These are phyloP conservation scores for Pantherophis guttatus DNA, from an alignment of 2,113 vertebrate species.

Conservation along the genomic window DNA sequence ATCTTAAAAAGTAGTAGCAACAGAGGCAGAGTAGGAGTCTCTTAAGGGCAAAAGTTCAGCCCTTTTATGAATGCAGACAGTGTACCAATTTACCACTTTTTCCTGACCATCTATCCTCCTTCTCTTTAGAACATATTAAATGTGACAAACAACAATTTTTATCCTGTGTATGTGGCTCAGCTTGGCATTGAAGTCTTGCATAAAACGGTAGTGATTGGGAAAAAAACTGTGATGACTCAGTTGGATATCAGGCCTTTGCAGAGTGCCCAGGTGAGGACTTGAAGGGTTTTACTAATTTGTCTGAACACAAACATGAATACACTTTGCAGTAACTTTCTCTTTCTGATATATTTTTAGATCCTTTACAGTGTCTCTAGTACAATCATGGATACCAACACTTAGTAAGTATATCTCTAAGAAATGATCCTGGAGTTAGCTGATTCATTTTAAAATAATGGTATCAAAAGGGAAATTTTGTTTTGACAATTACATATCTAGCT, in stretches of 20 bases:
- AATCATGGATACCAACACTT: conserved; percentile 56
- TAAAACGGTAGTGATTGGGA: conserved; percentile 67
- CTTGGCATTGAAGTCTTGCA: conserved; percentile 77
- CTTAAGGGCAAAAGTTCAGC: background rate
- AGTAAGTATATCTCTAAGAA: conserved; percentile 59
- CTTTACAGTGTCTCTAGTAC: conserved; percentile 51
- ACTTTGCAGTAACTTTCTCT: background rate
- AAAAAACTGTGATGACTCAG: conserved; percentile 61
- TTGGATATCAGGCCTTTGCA: conserved; percentile 66
- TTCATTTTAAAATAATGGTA: background rate
- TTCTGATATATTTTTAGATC: conserved; percentile 47
- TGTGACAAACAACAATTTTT: conserved; percentile 83
- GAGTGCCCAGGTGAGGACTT: conserved; percentile 69
- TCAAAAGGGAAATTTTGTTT: background rate
- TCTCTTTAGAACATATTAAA: conserved; percentile 76
- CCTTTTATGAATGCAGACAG: background rate
- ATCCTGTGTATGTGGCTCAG: conserved; percentile 65
- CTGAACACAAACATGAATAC: background rate
- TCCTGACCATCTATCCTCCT: background rate
- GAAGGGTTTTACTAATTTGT: background rate
- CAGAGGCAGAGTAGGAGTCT: background rate
- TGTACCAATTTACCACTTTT: background rate
- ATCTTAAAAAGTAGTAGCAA: background rate
- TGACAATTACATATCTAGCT: background rate
- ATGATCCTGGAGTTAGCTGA: background rate